Conservation (phyloP, 2,797 vertebrate species). For the Malacoctenus gilli region DNA sequence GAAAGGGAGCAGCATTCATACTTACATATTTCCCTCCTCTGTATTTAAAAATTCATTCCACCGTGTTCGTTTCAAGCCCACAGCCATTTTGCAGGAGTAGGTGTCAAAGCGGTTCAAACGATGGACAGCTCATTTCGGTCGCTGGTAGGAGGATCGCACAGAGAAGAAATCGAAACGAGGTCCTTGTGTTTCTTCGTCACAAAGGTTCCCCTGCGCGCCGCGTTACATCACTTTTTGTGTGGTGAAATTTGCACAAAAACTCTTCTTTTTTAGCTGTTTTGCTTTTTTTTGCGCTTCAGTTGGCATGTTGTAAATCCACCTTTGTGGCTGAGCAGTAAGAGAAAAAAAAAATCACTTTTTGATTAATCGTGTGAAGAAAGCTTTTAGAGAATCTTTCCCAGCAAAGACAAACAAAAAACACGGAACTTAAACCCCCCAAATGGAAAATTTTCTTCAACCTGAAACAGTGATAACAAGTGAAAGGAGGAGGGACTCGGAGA, state of each 20-base stretch:
- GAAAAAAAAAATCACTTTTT: constrained; percentile 23
- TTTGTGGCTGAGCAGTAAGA: not conserved
- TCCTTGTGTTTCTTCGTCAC: constrained; percentile 61
- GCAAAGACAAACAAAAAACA: not conserved
- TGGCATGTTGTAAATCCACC: constrained; percentile 14
- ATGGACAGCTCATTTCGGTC: constrained; percentile 53
- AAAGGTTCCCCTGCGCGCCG: constrained; percentile 37
- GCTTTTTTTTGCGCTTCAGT: constrained; percentile 23
- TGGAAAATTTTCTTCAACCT: constrained; percentile 73
- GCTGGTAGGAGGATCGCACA: constrained; percentile 60
- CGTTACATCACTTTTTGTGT: constrained; percentile 56
- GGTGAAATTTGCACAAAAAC: constrained; percentile 34
- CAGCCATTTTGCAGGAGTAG: constrained; percentile 66
- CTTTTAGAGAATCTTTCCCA: constrained; percentile 16
- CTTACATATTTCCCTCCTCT: constrained; percentile 12
- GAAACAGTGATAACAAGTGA: constrained; percentile 56
- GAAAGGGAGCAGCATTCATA: constrained; percentile 4
- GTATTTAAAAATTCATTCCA: constrained; percentile 12
- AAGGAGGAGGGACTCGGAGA: constrained; percentile 62
- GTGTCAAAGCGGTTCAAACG: constrained; percentile 64
- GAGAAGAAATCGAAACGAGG: constrained; percentile 62
- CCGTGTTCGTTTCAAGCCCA: constrained; percentile 59
- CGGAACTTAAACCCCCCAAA: no score
- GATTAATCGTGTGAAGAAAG: constrained; percentile 1
- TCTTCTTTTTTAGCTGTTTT: no score